A percentile compares a stretch with the other conserved stretches of the same genome.
These are phyloP conservation scores for Agrilus cyanescens DNA, from an alignment of 2,888 invertebrate genomes.

Conservation along the genomic window DNA sequence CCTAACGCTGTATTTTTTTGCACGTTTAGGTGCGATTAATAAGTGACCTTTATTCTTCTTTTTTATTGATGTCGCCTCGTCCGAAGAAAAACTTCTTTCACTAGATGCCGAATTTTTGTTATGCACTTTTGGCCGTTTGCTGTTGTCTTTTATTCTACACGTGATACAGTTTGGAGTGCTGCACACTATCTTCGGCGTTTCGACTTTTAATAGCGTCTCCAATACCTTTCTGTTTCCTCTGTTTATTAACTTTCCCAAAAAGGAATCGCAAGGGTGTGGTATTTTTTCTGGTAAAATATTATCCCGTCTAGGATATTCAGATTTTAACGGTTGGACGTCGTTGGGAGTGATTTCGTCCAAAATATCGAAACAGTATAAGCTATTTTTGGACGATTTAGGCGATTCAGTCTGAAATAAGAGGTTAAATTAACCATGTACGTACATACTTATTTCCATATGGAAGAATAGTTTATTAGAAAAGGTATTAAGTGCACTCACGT, in stretches of 20 bases:
- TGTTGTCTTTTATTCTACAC: not conserved
- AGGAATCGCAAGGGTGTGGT: slow-evolving; percentile 3
- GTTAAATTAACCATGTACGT: not conserved
- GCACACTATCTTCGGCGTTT: not conserved
- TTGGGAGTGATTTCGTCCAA: slow-evolving; percentile 15
- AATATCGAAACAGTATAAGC: slow-evolving; percentile 15
- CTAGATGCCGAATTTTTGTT: not conserved
- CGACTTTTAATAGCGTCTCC: not conserved
- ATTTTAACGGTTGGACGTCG: slow-evolving; percentile 17
- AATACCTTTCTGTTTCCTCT: not conserved
- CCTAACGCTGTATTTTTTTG: too few relatives aligned
- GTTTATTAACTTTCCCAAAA: slow-evolving; percentile 8
- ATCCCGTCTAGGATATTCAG: slow-evolving; percentile 20
- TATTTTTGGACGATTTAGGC: slow-evolving; percentile 1
- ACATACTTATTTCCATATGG: not conserved
- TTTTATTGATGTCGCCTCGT: too few relatives aligned
- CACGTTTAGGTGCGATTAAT: too few relatives aligned
- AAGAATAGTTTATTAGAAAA: too few relatives aligned
- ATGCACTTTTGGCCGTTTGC: not conserved
- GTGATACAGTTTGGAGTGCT: not conserved
- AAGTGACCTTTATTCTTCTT: too few relatives aligned
- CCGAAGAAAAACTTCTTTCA: too few relatives aligned
- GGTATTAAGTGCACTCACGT: too few relatives aligned
- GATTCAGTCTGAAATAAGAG: not conserved
- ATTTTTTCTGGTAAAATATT: not conserved